These are phyloP conservation scores for Stegophylla sp. DNA, from an alignment of 2,888 invertebrate genomes.

Conservation along the genomic window DNA sequence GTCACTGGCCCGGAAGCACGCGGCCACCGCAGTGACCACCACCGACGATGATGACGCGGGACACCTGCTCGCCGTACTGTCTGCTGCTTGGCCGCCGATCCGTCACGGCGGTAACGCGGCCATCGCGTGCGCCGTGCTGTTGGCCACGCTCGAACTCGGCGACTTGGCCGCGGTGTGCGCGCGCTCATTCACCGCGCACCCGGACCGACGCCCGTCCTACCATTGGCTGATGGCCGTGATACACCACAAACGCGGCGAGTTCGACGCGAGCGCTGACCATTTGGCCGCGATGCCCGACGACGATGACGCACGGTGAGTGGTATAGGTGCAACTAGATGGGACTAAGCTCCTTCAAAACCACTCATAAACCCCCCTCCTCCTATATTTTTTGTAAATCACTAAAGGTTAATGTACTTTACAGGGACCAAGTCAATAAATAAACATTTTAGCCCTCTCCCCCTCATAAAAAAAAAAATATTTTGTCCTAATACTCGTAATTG, in stretches of 20 bases:
- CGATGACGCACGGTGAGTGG: background rate
- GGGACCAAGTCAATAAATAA: no score
- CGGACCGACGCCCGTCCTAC: background rate
- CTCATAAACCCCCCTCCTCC: no score
- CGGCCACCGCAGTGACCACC: no score
- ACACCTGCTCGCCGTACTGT: background rate
- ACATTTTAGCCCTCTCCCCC: no score
- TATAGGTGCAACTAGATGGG: no score
- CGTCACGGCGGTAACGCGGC: background rate
- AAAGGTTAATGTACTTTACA: no score
- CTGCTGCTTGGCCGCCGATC: background rate
- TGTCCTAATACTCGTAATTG: no score
- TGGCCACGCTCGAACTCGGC: background rate
- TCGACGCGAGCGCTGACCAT: background rate
- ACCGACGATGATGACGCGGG: background rate
- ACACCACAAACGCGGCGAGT: background rate
- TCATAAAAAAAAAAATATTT: no score
- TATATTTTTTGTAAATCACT: no score
- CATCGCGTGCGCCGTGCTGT: background rate
- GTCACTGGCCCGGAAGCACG: background rate
- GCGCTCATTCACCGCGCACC: background rate
- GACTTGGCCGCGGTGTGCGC: background rate
- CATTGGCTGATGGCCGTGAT: conserved; percentile 39
- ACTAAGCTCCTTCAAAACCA: no score
- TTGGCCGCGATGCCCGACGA: background rate